Base-by-base conservation (phyloP, 2,113 vertebrate genomes). In the Eudyptes chrysolophus region DNA sequence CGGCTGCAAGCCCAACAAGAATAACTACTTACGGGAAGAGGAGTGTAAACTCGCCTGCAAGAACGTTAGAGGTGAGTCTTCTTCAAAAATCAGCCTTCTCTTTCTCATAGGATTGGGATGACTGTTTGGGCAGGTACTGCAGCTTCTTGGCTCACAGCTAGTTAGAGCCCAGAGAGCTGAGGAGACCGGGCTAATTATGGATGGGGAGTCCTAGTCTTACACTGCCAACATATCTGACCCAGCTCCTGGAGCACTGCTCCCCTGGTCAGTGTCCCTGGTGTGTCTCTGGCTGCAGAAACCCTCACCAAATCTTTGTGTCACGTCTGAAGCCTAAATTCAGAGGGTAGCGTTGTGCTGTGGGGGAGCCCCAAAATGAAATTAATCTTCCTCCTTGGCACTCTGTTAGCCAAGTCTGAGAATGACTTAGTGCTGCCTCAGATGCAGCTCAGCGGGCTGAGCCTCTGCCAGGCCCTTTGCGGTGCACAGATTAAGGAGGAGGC, bases 1-100 rank as follows among this genome's bases (percentile, higher is more conserved):
- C 1, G 99, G 99, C 84, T 99, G 99, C 98, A 98, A 95, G 71
- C 95, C 98, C 76, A 99, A 99, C 96, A 98, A 98, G 90, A 99
- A 99, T 96, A 99, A 99, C 97, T 99, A 99, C 74, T 91, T 99
- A 72, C 18, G 96, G 18, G 36, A 97, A 69, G 95, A 98, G 5
- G 99, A 99, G 90, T 99, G 99, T 83, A 29, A 64, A 29, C 98
- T 98, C 0, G 99, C 99, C 76, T 99, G 99, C 97, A 95, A 58
- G 40, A 94, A 97, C 61, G 98, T 98, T 52, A 97, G 96, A 97
- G 98, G 98, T 98, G 78, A 94, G 97, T 86, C 49, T 76, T n/a
- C 72, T 66, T 54, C 1, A 1, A 80, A 87, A 94, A 64, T 58
- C 77, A 60, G 32, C 7, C 27, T 11, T 9, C 7, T 79, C 40